A percentile compares a stretch with the other conserved stretches of the same genome.
These are phyloP conservation scores for Aphaenogaster floridana DNA, from an alignment of 1,140 invertebrate genomes.

Conservation along the genomic window DNA sequence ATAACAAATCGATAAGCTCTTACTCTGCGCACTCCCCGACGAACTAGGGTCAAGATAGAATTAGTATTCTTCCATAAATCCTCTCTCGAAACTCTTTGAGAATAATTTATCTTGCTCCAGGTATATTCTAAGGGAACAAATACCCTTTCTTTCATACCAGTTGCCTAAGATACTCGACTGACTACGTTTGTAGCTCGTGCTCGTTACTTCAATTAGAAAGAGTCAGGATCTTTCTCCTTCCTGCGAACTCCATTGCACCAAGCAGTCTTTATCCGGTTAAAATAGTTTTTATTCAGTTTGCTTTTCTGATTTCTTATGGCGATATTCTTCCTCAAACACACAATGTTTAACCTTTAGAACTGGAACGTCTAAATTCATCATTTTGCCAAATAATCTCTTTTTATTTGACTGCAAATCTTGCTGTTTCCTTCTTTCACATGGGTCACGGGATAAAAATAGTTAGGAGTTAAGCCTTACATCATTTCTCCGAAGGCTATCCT, in stretches of 20 bases:
- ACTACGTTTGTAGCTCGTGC: conserved; percentile 32
- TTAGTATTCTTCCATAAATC: conserved; percentile 47
- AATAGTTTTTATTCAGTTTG: conserved; percentile 1
- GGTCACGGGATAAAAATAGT: not conserved
- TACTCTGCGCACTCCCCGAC: not conserved
- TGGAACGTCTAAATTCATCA: not conserved
- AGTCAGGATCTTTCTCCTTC: conserved; percentile 22
- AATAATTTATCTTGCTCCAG: conserved; percentile 45
- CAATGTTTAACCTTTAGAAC: conserved; percentile 17
- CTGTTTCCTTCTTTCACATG: not conserved
- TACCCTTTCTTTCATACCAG: conserved; percentile 12
- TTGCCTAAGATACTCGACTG: conserved; percentile 13
- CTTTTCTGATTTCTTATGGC: conserved; percentile 16
- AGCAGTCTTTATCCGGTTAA: conserved; percentile 3
- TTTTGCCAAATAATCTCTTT: not conserved
- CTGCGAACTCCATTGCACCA: conserved; percentile 16
- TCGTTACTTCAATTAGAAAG: conserved; percentile 54
- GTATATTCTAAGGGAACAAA: not conserved
- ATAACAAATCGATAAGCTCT: conserved; percentile 43
- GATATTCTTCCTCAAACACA: not conserved
- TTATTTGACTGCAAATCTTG: not conserved
- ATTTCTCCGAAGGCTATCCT: not conserved
- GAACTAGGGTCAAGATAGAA: conserved; percentile 47
- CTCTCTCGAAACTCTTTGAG: conserved; percentile 32
- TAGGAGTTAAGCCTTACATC: not conserved